phyloP scores from a whole-genome alignment of 2,113 vertebrate species.

The Nyctibius bracteatus region DNA sequence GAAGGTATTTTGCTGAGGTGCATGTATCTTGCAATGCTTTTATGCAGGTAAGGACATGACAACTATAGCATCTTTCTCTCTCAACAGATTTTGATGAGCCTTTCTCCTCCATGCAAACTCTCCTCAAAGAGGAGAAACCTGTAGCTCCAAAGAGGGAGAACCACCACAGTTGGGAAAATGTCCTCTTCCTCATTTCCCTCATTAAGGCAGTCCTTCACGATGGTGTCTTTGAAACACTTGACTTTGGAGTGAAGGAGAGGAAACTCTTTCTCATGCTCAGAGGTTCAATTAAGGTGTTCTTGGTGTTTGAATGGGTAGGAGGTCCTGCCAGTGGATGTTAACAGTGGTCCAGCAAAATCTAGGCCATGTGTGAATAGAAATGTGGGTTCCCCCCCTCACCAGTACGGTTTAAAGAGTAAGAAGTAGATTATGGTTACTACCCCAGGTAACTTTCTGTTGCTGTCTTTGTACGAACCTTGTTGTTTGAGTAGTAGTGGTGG shows the following conservation, averaged over 20 bases:
- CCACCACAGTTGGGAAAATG: background rate
- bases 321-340: background rate
- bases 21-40: background rate
- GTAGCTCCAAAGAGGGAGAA: background rate
- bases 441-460: background rate
- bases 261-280: background rate
- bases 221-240: background rate
- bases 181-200: background rate
- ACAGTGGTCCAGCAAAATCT: background rate
- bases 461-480: background rate
- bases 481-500: background rate
- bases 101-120: background rate
- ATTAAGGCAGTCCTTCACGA: background rate
- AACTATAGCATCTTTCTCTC: background rate
- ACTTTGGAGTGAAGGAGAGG: background rate
- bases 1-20: background rate
- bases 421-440: background rate
- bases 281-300: background rate
- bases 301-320: background rate
- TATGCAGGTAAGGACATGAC: background rate
- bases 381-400: too few species aligned
- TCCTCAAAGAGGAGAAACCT: background rate
- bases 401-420: background rate
- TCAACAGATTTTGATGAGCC: background rate
- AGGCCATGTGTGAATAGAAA: background rate